Base-by-base conservation (phyloP, 2,888 invertebrate species). In the Dasysyrphus albostriatus region DNA sequence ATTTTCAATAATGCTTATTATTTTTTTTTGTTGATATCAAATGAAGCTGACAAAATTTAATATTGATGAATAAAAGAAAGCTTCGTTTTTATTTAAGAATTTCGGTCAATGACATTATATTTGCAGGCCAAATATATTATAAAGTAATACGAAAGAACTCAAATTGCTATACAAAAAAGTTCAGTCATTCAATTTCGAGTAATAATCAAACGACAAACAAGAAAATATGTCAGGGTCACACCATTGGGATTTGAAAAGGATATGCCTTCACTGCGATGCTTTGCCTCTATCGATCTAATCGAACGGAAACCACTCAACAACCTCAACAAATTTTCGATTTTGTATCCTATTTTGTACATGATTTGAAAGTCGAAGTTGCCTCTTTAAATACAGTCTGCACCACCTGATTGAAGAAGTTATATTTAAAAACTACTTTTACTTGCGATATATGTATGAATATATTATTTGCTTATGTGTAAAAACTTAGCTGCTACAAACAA, bases 301-400 rank as follows among this genome's bases (percentile, higher is more conserved):
- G 42, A 34, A 67, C 49, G 19, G 34, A 49, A 67, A 67, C 67
- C 63, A 65, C 44, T 47, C 39, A 67, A 49, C 67, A 49, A 67
- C 67, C n/a, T n/a, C 34, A 19, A 34, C 47, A 65, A n/a, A 47
- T 34, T 65, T 24, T 49, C 65, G 42, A 29, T 29, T 63, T 44
- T 63, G 42, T 65, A 47, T 65, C 65, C 14, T n/a, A 32, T 24
- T 44, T 7, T 61, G 8, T n/a, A 61, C 24, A 61, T n/a, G 61
- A 19, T 58, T 58, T 10, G 34, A 9, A 19, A 34, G 12, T 39
- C 1, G 16, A 34, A 32, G 16, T 34, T 58, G 7, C 14, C 37
- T 59, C 37, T 59, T 39, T 19, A 32, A 29, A 16, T 44, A 29
- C 63, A 63, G 24, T 61, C 42, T 9, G 3, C 1, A 8, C 0